phyloP scores from a whole-genome alignment of 2,113 vertebrate species.

The Girardinichthys multiradiatus region DNA sequence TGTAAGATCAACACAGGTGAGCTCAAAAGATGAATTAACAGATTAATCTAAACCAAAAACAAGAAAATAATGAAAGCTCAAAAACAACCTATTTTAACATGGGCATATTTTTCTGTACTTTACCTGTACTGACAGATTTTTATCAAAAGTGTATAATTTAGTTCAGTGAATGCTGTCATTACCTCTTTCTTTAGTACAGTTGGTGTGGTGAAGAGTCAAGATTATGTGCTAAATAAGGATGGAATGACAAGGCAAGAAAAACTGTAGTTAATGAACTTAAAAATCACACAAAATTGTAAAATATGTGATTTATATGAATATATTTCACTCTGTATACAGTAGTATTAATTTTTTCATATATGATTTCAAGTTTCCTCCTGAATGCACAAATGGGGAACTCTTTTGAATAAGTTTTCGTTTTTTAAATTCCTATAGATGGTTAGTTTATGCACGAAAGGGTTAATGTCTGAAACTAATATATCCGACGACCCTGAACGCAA shows the following conservation, averaged over 20 bases:
- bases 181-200: too few species aligned
- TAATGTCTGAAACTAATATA: fast-evolving
- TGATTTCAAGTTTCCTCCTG: not conserved
- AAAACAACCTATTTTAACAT: not conserved
- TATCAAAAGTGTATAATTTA: too few species aligned
- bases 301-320: not conserved
- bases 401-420: too few species aligned
- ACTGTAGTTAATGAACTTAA: not conserved
- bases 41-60: too few species aligned
- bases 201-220: too few species aligned
- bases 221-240: too few species aligned
- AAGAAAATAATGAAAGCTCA: not conserved
- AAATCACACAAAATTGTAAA: not conserved
- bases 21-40: too few species aligned
- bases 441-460: not conserved
- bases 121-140: too few species aligned
- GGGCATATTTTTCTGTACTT: not conserved
- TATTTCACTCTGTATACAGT: not conserved
- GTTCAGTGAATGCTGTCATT: too few species aligned
- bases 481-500: conserved; percentile 36
- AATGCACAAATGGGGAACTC: not conserved
- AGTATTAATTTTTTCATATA: not conserved
- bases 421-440: too few species aligned
- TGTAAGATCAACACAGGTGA: too few species aligned
- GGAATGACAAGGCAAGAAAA: not conserved